Conservation (phyloP, 2,888 invertebrate genomes). For the Homarus gammarus region DNA sequence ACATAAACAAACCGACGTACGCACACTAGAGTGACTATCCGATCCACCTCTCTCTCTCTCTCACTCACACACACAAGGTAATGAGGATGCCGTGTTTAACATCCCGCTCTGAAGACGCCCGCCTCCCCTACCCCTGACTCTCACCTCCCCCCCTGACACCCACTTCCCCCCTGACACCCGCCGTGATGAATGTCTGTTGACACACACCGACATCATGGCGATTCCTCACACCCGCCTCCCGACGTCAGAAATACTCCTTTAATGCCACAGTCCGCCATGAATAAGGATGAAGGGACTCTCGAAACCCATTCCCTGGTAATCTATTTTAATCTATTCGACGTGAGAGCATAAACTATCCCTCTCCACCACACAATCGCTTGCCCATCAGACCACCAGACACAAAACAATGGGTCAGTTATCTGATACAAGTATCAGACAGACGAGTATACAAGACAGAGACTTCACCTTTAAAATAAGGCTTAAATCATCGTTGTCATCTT, state of each 20-base stretch:
- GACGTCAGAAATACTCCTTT: neutral
- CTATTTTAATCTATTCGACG: constrained; percentile 30
- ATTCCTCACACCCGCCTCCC: neutral
- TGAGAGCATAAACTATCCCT: constrained; percentile 19
- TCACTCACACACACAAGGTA: too few relatives aligned
- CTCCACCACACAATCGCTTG: neutral
- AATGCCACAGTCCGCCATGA: constrained; percentile 2
- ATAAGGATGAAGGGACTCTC: neutral
- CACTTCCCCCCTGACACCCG: neutral
- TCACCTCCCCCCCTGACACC: constrained; percentile 5
- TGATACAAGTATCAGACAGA: neutral
- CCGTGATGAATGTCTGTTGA: constrained; percentile 14
- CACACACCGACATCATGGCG: neutral
- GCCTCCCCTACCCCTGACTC: neutral
- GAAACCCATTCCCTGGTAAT: constrained; percentile 9
- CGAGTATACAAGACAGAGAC: neutral
- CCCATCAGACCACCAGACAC: constrained; percentile 8
- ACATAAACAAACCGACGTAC: too few relatives aligned
- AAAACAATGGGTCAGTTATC: constrained; percentile 3
- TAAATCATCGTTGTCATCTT: too few relatives aligned
- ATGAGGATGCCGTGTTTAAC: too few relatives aligned
- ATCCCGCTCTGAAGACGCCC: too few relatives aligned
- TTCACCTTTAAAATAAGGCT: too few relatives aligned
- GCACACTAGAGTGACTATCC: too few relatives aligned
- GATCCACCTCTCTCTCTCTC: too few relatives aligned